Percentiles rank a stretch among this genome's conserved stretches.
Conservation (phyloP, 2,888 invertebrate species). For the Myopa tessellatipennis region DNA sequence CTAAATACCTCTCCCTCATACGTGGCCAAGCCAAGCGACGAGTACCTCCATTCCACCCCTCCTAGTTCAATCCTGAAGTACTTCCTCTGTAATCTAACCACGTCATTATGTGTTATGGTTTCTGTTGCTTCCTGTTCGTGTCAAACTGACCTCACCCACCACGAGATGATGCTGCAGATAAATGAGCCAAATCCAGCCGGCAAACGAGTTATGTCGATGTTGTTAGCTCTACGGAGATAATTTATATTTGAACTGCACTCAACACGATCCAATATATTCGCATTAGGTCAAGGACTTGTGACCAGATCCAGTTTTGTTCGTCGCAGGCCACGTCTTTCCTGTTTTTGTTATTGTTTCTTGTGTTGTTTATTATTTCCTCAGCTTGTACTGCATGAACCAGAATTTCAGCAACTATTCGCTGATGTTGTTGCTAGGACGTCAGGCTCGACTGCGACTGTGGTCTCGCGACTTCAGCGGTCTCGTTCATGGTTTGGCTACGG, state of each 20-base stretch:
- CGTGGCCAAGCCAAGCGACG: too few relatives aligned
- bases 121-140: background rate
- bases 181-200: conserved; percentile 11
- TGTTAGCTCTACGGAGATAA: conserved; percentile 30
- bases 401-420: conserved; percentile 37
- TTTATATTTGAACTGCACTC: conserved; percentile 27
- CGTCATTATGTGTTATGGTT: background rate
- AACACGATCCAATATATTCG: conserved; percentile 52
- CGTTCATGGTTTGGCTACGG: background rate
- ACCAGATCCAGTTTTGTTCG: conserved; percentile 62
- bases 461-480: conserved; percentile 25
- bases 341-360: conserved; percentile 44
- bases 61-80: background rate
- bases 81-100: background rate
- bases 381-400: conserved; percentile 45
- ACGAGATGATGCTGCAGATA: conserved; percentile 51
- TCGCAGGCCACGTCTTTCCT: conserved; percentile 31
- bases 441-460: conserved; percentile 32
- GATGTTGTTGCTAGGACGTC: conserved; percentile 30
- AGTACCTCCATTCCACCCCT: too few relatives aligned
- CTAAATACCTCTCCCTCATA: background rate
- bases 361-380: conserved; percentile 43
- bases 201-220: conserved; percentile 37
- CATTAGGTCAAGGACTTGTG: conserved; percentile 65
- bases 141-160: conserved; percentile 65